Base-by-base conservation (phyloP, 2,113 vertebrate species). In the Gobio gobio region DNA sequence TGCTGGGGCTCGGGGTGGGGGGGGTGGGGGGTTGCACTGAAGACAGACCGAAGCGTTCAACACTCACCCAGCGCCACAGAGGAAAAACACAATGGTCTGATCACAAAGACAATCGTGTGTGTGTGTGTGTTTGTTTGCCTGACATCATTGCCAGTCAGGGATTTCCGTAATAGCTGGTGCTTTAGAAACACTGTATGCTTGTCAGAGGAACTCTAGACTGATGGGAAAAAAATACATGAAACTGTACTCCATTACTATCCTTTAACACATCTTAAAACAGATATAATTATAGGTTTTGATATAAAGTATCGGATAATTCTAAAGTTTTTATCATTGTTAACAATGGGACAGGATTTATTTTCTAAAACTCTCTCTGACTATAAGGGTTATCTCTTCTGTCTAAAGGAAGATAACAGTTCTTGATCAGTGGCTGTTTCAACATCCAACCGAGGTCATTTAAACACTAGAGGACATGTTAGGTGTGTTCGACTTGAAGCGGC, bases 71-170 rank as follows among this genome's bases (percentile, higher is more conserved):
- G 70, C 61, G 70, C n/a, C 51, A 75, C 22, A 72, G 47, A 82
- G 29, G 43, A 36, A 68, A 70, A 72, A 72, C 47, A 82, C 49
- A 68, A 86, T 66, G 68, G 54, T 74, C 10, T 47, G 66, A 80
- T 66, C 49, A 72, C 29, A 85, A 14, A 79, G 33, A 85, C 36
- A 78, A 78, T 51, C 4, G 76, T 51, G 59, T 4, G 8, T 29
- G 59, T 4, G 8, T 29, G 29, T 61, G 58, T 40, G 58, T 45
- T 12, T 51, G 61, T 68, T 29, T 47, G 78, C 40, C n/a, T 68
- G 59, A 81, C 79, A 81, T 68, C 45, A 81, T 26, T n/a, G 10
- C 9, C 24, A 51, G 59, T 68, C 14, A 81, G 24, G 43, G 61
- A 81, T 29, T 81, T 81, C 78, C 45, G 24, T 81, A 49, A 51